Percentiles rank a stretch among this genome's conserved stretches.
These are phyloP conservation scores for Cecidostiba fungosa DNA, from an alignment of 2,888 invertebrate species.

Conservation along the genomic window DNA sequence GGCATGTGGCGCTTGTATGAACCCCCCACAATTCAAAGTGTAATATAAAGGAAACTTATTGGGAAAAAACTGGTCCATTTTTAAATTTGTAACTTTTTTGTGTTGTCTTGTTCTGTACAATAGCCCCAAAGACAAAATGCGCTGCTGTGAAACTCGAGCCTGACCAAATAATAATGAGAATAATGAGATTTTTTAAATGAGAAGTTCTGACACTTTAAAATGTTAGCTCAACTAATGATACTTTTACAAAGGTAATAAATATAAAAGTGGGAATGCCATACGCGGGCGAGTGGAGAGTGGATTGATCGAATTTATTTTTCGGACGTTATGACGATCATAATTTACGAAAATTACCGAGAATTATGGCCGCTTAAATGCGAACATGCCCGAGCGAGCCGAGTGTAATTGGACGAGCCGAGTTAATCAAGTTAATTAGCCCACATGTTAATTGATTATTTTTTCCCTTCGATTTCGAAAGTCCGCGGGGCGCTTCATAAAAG, in stretches of 20 bases:
- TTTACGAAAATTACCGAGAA: constrained; percentile 43
- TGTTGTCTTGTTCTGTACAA: too few relatives aligned
- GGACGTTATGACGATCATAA: constrained; percentile 33
- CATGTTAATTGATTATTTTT: constrained; percentile 39
- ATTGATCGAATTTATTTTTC: constrained; percentile 38
- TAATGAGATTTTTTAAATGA: too few relatives aligned
- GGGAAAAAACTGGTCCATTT: too few relatives aligned
- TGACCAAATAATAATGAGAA: too few relatives aligned
- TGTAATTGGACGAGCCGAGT: constrained; percentile 41
- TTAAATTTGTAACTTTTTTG: too few relatives aligned
- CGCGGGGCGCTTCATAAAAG: background rate
- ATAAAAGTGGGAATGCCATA: too few relatives aligned
- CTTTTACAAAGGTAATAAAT: too few relatives aligned
- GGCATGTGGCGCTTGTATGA: constrained; percentile 21
- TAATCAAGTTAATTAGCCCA: constrained; percentile 38
- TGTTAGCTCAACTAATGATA: too few relatives aligned
- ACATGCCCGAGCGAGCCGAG: background rate
- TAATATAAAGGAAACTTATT: too few relatives aligned
- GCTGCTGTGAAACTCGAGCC: too few relatives aligned
- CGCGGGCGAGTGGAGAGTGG: background rate
- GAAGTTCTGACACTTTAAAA: too few relatives aligned
- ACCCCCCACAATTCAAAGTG: background rate
- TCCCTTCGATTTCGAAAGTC: background rate
- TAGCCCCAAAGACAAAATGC: too few relatives aligned
- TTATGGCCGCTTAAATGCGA: constrained; percentile 13